These are phyloP conservation scores for Corythucha ciliata DNA, from an alignment of 2,888 invertebrate genomes.

Conservation along the genomic window DNA sequence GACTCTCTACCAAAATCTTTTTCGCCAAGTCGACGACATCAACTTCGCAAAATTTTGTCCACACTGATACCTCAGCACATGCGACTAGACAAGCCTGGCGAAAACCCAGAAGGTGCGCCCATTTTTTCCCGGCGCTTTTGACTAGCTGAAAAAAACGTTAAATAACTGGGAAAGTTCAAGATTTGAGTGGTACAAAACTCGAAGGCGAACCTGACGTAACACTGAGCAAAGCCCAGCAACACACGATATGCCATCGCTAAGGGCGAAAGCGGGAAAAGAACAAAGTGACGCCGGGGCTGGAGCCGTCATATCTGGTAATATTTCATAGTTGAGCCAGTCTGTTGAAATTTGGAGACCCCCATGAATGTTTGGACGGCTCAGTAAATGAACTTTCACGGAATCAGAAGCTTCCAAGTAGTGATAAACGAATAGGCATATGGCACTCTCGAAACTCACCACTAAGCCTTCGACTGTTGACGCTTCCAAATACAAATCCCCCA, in stretches of 20 bases:
- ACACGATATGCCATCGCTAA: constrained; percentile 47
- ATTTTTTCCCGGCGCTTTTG: constrained; percentile 38
- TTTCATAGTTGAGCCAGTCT: no score
- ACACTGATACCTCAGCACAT: constrained; percentile 73
- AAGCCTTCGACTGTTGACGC: constrained; percentile 33
- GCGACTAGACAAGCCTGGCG: constrained; percentile 69
- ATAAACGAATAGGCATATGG: constrained; percentile 52
- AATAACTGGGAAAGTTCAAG: neutral
- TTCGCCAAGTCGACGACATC: constrained; percentile 32
- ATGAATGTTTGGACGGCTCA: no score
- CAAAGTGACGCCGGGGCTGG: constrained; percentile 39
- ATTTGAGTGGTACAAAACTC: neutral
- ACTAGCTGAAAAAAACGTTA: constrained; percentile 33
- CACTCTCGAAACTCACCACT: constrained; percentile 51
- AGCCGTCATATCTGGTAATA: no score
- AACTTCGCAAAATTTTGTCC: constrained; percentile 87
- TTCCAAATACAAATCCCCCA: constrained; percentile 12
- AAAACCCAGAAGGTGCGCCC: constrained; percentile 60
- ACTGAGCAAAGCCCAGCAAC: constrained; percentile 73
- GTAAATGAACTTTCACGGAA: constrained; percentile 9
- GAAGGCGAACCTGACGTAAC: constrained; percentile 46
- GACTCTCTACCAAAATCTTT: constrained; percentile 30
- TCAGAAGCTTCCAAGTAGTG: constrained; percentile 46
- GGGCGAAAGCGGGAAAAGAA: constrained; percentile 54
- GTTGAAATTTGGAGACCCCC: constrained; percentile 3